Base-by-base conservation (phyloP, 92 coral and sea anemone genomes). In the Bergia puertoricense region DNA sequence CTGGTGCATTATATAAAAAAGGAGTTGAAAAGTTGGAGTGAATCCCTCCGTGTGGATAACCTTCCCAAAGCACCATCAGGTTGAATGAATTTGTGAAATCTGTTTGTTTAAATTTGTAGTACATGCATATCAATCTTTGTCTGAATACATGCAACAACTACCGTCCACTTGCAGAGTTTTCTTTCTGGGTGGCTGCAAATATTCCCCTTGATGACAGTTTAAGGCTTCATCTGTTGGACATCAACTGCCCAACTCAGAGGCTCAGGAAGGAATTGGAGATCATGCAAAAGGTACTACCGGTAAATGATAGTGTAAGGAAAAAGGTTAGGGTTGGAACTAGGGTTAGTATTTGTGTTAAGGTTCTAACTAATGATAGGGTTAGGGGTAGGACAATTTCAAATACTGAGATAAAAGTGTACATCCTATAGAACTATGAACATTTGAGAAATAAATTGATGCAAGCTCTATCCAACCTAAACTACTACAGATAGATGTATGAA, bases 111-210 rank as follows among this genome's bases (percentile, higher is more conserved):
- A 62, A 62, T 62, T 22, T 62, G 69, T 62, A 23, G 13, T 20
- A 22, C 20, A 62, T 62, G 69, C 30, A 18, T 62, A 18, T 23
- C 69, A 62, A 20, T 62, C 23, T 62, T 62, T 62, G 23, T 15
- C 11, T 54, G 59, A 74, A 38, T 36, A 11, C 77, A 15, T 38
- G 41, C 77, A 38, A 74, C n/a, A 10, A 14, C 38, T 36, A n/a
- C 16, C 59, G 38, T 44, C 59, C 23, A 8, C 37, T 73, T 85
- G 37, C 88, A 92, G 99, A 96, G 65, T 96, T 96, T 86, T 96
- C 99, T 0, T 96, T 90, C 86, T 96, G 99, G 99, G 96, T 96
- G 40, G 98, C 99, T 20, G 98, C 96, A 40, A 96, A 96, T 59
- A 92, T 96, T 66, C 99, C 99, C 79, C 84, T 96, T 62, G 99